phyloP scores from a whole-genome alignment of 2,888 invertebrate species.

The Seira sanloemensis region DNA sequence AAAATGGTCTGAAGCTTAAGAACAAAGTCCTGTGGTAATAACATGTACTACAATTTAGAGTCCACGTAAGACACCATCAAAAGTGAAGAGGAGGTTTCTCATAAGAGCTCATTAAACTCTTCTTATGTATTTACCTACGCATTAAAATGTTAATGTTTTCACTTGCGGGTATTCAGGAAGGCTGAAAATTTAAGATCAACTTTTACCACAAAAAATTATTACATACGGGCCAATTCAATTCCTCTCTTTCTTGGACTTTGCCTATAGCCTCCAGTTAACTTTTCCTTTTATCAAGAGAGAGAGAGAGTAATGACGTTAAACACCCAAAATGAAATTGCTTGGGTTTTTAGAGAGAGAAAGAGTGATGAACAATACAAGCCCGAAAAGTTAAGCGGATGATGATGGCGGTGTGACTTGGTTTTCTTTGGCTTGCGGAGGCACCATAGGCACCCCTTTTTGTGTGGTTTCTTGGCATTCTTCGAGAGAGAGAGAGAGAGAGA shows the following conservation, averaged over 20 bases:
- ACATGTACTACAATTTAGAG: no score
- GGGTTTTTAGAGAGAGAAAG: no score
- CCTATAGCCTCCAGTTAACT: no score
- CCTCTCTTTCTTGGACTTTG: neutral
- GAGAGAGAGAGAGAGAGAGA: neutral
- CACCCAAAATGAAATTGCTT: no score
- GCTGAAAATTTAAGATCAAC: neutral
- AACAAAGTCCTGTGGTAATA: no score
- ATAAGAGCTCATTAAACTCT: neutral
- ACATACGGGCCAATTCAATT: neutral
- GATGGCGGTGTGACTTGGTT: neutral
- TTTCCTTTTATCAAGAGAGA: no score
- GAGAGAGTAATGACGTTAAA: no score
- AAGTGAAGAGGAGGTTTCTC: no score
- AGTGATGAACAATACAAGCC: no score
- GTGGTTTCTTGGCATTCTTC: neutral
- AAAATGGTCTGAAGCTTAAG: neutral
- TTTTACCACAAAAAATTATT: neutral
- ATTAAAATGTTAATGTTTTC: neutral
- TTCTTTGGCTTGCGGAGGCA: neutral
- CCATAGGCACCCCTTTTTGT: neutral
- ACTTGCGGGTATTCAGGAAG: neutral
- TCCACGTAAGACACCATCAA: no score
- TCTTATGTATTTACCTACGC: neutral
- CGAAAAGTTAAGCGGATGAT: neutral